phyloP scores from a whole-genome alignment of 2,113 vertebrate species.

The Acrocephalus arundinaceus region DNA sequence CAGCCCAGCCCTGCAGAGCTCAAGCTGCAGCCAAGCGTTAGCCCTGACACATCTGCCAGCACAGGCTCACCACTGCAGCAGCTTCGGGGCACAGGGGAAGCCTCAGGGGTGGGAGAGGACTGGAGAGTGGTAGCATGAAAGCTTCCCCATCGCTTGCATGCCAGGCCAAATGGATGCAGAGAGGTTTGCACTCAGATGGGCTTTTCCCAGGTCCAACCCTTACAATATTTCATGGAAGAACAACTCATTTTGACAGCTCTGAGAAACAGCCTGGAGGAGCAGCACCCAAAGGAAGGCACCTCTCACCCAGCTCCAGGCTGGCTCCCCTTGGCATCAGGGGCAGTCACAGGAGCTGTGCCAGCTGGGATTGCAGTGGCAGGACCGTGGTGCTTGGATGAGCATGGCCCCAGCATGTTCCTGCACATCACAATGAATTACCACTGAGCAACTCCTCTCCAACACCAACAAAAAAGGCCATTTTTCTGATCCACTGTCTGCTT shows the following conservation, averaged over 20 bases:
- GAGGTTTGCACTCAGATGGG: not conserved
- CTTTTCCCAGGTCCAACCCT: not conserved
- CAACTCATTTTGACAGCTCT: not conserved
- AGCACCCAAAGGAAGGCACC: not conserved
- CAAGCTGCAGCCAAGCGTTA: rapidly evolving
- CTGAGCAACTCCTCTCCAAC: not conserved
- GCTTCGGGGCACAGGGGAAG: not conserved
- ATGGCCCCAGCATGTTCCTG: not conserved
- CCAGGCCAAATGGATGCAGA: not conserved
- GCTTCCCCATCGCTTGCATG: not conserved
- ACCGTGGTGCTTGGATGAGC: not conserved
- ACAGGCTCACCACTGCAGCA: not conserved
- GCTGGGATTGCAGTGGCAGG: not conserved
- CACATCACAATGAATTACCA: not conserved
- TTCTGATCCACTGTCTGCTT: not conserved
- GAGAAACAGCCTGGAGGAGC: not conserved
- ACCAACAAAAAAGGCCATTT: not conserved
- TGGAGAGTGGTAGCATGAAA: not conserved
- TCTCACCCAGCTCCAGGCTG: not conserved
- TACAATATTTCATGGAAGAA: slow-evolving; percentile 15
- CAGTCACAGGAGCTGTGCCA: not conserved
- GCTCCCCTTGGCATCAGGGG: not conserved
- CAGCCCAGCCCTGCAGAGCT: not conserved
- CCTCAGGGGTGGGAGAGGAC: not conserved
- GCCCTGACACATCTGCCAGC: not conserved